These are phyloP conservation scores for Steinernema scapterisci DNA, from an alignment of 2,888 invertebrate genomes.

Conservation along the genomic window DNA sequence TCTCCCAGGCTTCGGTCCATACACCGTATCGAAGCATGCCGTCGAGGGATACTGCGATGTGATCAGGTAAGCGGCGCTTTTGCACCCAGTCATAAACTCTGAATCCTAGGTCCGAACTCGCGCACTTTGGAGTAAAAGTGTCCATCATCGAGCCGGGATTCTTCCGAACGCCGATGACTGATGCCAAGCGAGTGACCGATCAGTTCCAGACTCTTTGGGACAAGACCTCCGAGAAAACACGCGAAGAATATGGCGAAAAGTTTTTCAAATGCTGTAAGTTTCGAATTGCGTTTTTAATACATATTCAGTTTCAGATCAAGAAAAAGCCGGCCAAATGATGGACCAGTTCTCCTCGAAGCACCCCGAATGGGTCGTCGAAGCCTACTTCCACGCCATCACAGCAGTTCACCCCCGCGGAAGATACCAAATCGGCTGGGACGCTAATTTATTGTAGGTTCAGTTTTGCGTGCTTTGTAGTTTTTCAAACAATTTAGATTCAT, in stretches of 20 bases:
- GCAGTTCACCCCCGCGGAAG: constrained; percentile 38
- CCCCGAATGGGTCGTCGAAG: constrained; percentile 39
- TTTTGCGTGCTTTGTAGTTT: neutral
- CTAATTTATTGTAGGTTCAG: neutral
- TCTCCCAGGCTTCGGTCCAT: constrained; percentile 60
- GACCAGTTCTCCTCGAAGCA: constrained; percentile 29
- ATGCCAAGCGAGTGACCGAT: constrained; percentile 33
- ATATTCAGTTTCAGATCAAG: neutral
- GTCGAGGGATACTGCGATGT: constrained; percentile 62
- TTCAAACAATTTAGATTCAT: neutral
- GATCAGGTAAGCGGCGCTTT: constrained; percentile 47
- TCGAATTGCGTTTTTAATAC: neutral
- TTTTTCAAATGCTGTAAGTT: constrained; percentile 40
- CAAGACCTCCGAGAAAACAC: constrained; percentile 35
- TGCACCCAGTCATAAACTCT: neutral
- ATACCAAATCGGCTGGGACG: constrained; percentile 40
- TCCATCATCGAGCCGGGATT: constrained; percentile 64
- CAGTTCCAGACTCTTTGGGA: constrained; percentile 45
- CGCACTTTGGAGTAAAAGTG: constrained; percentile 59
- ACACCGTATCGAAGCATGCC: constrained; percentile 61
- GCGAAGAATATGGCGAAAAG: constrained; percentile 50
- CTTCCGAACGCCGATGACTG: constrained; percentile 55
- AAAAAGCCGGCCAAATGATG: constrained; percentile 6
- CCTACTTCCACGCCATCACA: constrained; percentile 42
- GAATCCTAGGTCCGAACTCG: constrained; percentile 51